Conservation (phyloP, 2,797 vertebrate species). For the Chloroceryle inda region DNA sequence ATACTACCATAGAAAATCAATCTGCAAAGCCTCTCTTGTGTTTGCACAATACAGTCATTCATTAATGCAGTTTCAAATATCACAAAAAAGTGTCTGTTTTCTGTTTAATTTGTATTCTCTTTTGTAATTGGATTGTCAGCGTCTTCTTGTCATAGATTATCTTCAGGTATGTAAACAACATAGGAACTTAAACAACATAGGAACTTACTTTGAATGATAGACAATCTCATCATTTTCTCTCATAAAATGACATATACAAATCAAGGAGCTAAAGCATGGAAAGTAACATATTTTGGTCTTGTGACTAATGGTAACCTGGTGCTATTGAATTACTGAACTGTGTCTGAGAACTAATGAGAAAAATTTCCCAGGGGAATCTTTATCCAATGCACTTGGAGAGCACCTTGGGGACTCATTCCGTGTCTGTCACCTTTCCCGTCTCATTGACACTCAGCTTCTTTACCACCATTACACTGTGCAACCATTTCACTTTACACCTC, state of each 20-base stretch:
- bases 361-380: constrained; percentile 95
- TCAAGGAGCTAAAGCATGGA: constrained; percentile 82
- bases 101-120: constrained; percentile 39
- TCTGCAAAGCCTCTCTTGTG: not conserved
- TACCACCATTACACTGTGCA: constrained; percentile 91
- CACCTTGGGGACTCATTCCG: constrained; percentile 92
- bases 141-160: constrained; percentile 31
- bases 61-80: constrained; percentile 14
- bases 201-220: constrained; percentile 66
- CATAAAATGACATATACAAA: constrained; percentile 82
- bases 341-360: constrained; percentile 98
- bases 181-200: constrained; percentile 61
- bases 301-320: constrained; percentile 92
- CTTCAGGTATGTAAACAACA: constrained; percentile 74
- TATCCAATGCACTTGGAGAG: constrained; percentile 93
- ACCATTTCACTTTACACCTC: constrained; percentile 98
- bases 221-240: constrained; percentile 76
- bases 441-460: constrained; percentile 94
- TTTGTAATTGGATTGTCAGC: constrained; percentile 28
- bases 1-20: not conserved
- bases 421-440: constrained; percentile 93
- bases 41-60: not conserved
- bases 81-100: constrained; percentile 20
- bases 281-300: constrained; percentile 86
- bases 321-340: constrained; percentile 97